Conservation (phyloP, 2,888 invertebrate genomes). For the Hypselothyrea guttata region DNA sequence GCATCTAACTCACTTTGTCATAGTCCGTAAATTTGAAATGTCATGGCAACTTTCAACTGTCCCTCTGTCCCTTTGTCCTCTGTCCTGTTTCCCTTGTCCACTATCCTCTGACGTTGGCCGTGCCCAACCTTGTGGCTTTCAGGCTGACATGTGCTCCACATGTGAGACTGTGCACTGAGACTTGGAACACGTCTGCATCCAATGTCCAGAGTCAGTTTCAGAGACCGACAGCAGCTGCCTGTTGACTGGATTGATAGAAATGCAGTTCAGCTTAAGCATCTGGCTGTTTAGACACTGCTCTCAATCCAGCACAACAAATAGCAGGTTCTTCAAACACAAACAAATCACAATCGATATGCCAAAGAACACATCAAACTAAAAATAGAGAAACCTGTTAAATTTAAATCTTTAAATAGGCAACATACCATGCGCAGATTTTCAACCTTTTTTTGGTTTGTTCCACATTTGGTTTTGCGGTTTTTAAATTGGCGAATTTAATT, state of each 20-base stretch:
- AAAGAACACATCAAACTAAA: conserved; percentile 43
- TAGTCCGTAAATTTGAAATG: conserved; percentile 75
- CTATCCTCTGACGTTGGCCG: too few species aligned
- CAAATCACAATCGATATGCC: conserved; percentile 2
- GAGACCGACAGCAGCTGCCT: conserved; percentile 11
- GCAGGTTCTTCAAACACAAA: not conserved
- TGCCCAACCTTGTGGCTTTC: conserved; percentile 70
- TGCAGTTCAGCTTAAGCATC: conserved; percentile 13
- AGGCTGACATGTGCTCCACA: conserved; percentile 37
- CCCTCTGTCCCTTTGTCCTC: conserved; percentile 37
- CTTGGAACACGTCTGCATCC: conserved; percentile 13
- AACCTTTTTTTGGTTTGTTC: conserved; percentile 1
- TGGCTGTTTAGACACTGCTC: not conserved
- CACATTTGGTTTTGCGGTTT: conserved; percentile 30
- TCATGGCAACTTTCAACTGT: conserved; percentile 67
- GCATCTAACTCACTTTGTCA: conserved; percentile 76
- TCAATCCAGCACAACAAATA: too few species aligned
- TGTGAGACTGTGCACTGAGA: not conserved
- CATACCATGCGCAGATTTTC: conserved; percentile 1
- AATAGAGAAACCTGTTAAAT: conserved; percentile 64
- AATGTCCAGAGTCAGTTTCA: conserved; percentile 11
- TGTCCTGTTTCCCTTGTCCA: too few species aligned
- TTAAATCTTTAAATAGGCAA: conserved; percentile 34
- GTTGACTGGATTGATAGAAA: conserved; percentile 14
- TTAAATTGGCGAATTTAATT: conserved; percentile 58